A percentile compares a stretch with the other conserved stretches of the same genome.
phyloP scores from a whole-genome alignment of 1,140 invertebrate genomes.

The Scaptodrosophila lebanonensis region DNA sequence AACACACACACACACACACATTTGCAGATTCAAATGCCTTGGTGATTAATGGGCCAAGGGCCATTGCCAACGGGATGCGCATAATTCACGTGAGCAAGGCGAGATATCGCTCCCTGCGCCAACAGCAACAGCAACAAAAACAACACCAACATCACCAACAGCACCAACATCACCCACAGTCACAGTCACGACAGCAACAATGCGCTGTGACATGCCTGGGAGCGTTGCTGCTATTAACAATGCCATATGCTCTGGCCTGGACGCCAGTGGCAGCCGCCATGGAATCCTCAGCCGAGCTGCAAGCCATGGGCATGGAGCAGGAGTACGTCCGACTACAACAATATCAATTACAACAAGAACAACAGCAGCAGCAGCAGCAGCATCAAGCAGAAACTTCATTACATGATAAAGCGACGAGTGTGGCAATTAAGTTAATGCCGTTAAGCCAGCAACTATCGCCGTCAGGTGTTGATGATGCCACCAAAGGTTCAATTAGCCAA shows the following conservation, averaged over 20 bases:
- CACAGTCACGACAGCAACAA: background rate
- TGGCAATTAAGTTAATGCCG: slow-evolving; percentile 25
- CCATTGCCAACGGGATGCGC: slow-evolving; percentile 66
- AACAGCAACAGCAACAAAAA: no score
- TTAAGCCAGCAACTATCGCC: no score
- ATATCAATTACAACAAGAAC: no score
- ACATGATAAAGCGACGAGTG: no score
- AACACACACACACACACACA: slow-evolving; percentile 18
- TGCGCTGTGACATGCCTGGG: slow-evolving; percentile 25
- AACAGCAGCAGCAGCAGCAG: background rate
- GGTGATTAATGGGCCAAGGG: slow-evolving; percentile 69
- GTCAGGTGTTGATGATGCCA: slow-evolving; percentile 12
- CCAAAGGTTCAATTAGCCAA: slow-evolving; percentile 24
- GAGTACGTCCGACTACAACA: no score
- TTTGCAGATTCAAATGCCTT: slow-evolving; percentile 56
- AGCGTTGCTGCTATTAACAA: slow-evolving; percentile 9
- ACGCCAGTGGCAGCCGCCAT: slow-evolving; percentile 39
- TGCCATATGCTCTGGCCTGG: slow-evolving; percentile 38
- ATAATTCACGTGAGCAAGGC: slow-evolving; percentile 52
- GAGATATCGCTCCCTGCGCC: slow-evolving; percentile 27
- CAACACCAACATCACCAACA: no score
- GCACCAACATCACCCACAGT: background rate
- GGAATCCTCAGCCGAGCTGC: slow-evolving; percentile 55
- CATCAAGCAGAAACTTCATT: background rate
- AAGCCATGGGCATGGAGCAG: slow-evolving; percentile 14